Conservation (phyloP, 2,888 invertebrate genomes). For the Buathra laborator region DNA sequence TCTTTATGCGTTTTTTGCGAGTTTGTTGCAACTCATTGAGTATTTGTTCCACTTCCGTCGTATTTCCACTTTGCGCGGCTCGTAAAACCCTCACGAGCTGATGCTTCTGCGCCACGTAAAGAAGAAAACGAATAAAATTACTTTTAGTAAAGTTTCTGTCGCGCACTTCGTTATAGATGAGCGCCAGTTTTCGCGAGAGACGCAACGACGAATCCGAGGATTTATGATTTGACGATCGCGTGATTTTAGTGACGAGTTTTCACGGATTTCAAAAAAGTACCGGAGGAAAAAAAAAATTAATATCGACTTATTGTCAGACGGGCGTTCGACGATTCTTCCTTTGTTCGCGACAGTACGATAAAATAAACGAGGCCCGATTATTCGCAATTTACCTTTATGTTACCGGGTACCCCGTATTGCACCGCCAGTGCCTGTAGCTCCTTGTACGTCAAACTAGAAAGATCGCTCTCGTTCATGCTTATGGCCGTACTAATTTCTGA, state of each 20-base stretch:
- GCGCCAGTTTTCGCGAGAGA: background rate
- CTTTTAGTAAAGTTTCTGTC: background rate
- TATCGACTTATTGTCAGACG: constrained; percentile 5
- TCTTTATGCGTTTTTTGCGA: constrained; percentile 79
- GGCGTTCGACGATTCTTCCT: background rate
- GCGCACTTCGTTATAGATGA: background rate
- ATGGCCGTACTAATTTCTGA: constrained; percentile 5
- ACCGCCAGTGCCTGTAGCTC: constrained; percentile 81
- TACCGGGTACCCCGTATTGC: constrained; percentile 80
- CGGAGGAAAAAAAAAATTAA: constrained; percentile 13
- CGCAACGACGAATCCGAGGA: too few relatives aligned
- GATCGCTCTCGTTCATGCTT: constrained; percentile 76
- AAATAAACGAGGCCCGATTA: background rate
- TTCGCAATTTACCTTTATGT: constrained; percentile 80
- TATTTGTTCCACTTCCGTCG: constrained; percentile 76
- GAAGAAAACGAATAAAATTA: constrained; percentile 30
- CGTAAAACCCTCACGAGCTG: constrained; percentile 79
- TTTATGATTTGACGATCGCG: background rate
- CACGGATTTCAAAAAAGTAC: background rate
- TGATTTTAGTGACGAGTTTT: background rate
- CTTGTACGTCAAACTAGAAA: constrained; percentile 80
- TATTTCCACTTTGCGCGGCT: constrained; percentile 78
- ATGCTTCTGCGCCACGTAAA: constrained; percentile 76
- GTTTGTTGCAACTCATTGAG: constrained; percentile 79
- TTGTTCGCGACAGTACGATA: background rate